Evolutionary conservation across 2,888 invertebrate species (phyloP), one percentile per base, ranked within the genome.

Genomic region (Diachrysia chrysitis): DNA sequence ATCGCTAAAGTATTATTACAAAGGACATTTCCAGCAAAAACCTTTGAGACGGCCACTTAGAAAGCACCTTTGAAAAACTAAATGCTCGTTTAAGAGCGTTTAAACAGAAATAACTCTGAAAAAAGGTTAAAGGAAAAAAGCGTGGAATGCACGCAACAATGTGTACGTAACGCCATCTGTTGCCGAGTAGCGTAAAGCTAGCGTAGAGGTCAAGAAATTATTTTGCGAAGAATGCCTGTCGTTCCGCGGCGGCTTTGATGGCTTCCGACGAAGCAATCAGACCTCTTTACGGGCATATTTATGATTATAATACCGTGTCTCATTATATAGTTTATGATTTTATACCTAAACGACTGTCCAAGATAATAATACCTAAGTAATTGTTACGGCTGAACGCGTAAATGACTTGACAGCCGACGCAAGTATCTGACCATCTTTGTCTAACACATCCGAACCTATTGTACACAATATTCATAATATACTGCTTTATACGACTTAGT

Each of bases 191-290:
- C 89, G 85, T 88, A 85, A 86, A 85, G 79, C 86, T 85, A 85
- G 89, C 69, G 77, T 85, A 87, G 89, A 90, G 93, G 93, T 93
- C 92, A 93, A 91, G 90, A 88, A 77, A 91, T 91, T 86, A 91
- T 92, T 92, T 89, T 74, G 86, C 85, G 83, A 88, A 87, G 94
- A 93, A 95, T 95, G 90, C 85, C 73, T 83, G 90, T 84, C 90
- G 87, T 88, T 87, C 86, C 85, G 93, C 94, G 93, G 93, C 85
- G 82, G 89, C 95, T 95, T 95, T 95, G 95, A 95, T 89, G 92
- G 87, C 85, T 93, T 92, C 95, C 95, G 92, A 93, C 94, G 93
- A 92, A 92, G 94, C 93, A 95, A 95, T 95, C 95, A 94, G 92
- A 84, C 91, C 94, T 92, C 91, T 91, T 95, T 95, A 94, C 92